Evolutionary conservation across 2,888 invertebrate genomes (phyloP).

Genomic region (Eristalis arbustorum): DNA sequence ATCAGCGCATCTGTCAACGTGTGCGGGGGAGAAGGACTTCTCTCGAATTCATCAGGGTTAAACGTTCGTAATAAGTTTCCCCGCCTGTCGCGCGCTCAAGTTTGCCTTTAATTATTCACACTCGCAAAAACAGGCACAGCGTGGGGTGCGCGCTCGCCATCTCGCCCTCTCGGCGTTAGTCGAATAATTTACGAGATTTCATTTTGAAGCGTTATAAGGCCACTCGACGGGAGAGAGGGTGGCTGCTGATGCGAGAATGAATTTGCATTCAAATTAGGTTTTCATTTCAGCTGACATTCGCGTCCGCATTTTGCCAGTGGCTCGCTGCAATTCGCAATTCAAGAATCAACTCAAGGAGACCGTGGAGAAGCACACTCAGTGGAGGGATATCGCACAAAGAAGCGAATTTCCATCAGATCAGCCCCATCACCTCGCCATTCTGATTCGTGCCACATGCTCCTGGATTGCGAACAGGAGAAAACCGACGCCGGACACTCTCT

Average conservation of each 20-base stretch:
- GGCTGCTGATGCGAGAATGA: slow-evolving; percentile 20
- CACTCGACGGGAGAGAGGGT: neutral
- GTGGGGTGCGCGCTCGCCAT: neutral
- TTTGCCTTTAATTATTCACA: slow-evolving; percentile 45
- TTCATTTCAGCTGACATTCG: slow-evolving; percentile 37
- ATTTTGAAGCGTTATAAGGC: slow-evolving; percentile 41
- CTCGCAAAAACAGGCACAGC: slow-evolving; percentile 1
- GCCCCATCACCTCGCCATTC: neutral
- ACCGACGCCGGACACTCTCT: slow-evolving; percentile 19
- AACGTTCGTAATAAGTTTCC: slow-evolving; percentile 43
- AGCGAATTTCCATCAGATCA: neutral
- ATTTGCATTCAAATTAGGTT: slow-evolving; percentile 65
- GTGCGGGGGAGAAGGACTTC: neutral
- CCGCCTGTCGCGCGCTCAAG: neutral
- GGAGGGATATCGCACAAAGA: neutral
- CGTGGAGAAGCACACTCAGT: neutral
- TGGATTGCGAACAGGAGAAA: slow-evolving; percentile 26
- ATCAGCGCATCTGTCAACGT: neutral
- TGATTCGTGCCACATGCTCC: slow-evolving; percentile 11
- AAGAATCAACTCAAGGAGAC: neutral
- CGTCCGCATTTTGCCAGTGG: neutral
- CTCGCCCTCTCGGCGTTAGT: neutral
- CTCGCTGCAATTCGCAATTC: neutral
- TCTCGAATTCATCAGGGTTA: slow-evolving; percentile 24
- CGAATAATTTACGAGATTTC: slow-evolving; percentile 62